A percentile compares a stretch with the other conserved stretches of the same genome.
Conservation (phyloP, 2,888 invertebrate genomes). For the Perizoma affinitatum region DNA sequence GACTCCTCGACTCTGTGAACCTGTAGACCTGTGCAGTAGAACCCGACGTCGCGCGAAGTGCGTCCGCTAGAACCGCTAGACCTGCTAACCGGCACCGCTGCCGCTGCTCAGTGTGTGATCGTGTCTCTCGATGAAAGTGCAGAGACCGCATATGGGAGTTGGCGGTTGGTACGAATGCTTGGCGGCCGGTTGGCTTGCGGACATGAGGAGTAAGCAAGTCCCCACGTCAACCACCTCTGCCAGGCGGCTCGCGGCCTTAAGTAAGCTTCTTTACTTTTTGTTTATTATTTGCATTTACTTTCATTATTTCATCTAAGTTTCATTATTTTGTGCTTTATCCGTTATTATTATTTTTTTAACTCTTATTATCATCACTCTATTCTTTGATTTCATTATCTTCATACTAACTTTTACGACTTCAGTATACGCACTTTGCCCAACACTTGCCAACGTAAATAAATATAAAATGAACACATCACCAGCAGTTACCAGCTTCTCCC, state of each 20-base stretch:
- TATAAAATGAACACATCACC: no score
- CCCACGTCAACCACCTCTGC: slow-evolving; percentile 81
- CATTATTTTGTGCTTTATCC: slow-evolving; percentile 39
- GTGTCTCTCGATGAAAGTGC: slow-evolving; percentile 80
- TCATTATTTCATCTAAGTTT: slow-evolving; percentile 43
- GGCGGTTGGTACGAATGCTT: slow-evolving; percentile 79
- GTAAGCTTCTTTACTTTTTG: slow-evolving; percentile 82
- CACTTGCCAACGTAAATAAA: slow-evolving; percentile 3
- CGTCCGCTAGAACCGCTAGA: slow-evolving; percentile 47
- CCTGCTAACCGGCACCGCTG: slow-evolving; percentile 24
- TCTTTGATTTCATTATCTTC: not conserved
- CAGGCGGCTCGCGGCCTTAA: slow-evolving; percentile 82
- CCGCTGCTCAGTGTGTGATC: slow-evolving; percentile 63
- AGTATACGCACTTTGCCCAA: slow-evolving; percentile 5
- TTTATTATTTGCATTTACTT: slow-evolving; percentile 71
- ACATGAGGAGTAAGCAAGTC: slow-evolving; percentile 83
- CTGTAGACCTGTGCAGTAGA: slow-evolving; percentile 65
- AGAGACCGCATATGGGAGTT: slow-evolving; percentile 80
- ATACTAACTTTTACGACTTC: slow-evolving; percentile 9
- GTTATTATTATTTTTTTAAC: slow-evolving; percentile 37
- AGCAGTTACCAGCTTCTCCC: slow-evolving; percentile 3
- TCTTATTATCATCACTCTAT: slow-evolving; percentile 11
- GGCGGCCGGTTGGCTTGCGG: slow-evolving; percentile 80
- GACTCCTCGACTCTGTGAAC: slow-evolving; percentile 63
- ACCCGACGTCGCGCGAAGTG: slow-evolving; percentile 52